Conservation (phyloP, 2,113 vertebrate genomes). For the Orientallactaga bullata region DNA sequence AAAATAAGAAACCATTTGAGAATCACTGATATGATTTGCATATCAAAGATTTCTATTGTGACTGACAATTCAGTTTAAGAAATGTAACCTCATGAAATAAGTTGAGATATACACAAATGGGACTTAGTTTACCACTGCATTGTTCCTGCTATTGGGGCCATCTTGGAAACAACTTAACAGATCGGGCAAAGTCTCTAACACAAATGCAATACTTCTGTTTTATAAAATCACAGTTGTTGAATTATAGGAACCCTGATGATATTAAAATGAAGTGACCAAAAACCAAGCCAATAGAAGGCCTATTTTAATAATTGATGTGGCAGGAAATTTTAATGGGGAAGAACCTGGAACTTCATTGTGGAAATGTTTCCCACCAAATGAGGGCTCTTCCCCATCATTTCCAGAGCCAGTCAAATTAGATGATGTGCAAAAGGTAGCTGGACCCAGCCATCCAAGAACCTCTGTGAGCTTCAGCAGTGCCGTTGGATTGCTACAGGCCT, state of each 20-base stretch:
- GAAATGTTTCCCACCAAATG: slow-evolving; percentile 61
- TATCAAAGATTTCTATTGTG: slow-evolving; percentile 16
- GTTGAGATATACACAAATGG: neutral
- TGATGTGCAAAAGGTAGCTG: slow-evolving; percentile 61
- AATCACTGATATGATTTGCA: neutral
- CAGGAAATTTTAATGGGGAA: slow-evolving; percentile 59
- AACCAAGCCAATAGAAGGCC: slow-evolving; percentile 36
- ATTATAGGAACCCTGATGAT: slow-evolving; percentile 59
- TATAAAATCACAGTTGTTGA: slow-evolving; percentile 71
- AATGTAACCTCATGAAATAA: neutral
- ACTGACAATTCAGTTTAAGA: slow-evolving; percentile 33
- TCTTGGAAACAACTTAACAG: neutral
- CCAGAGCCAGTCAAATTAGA: slow-evolving; percentile 70
- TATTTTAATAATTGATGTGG: slow-evolving; percentile 1
- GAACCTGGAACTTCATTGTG: slow-evolving; percentile 19
- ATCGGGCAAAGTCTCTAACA: neutral
- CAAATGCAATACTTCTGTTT: slow-evolving; percentile 13
- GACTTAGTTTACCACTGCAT: neutral
- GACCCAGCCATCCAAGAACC: slow-evolving; percentile 1
- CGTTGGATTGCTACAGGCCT: slow-evolving; percentile 78
- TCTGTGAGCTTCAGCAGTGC: slow-evolving; percentile 67
- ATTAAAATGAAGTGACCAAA: slow-evolving; percentile 52
- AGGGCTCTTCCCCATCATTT: slow-evolving; percentile 27
- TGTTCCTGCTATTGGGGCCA: neutral
- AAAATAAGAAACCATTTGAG: slow-evolving; percentile 22